Conservation (phyloP, 2,888 invertebrate species). For the Himalopsyche japonica region DNA sequence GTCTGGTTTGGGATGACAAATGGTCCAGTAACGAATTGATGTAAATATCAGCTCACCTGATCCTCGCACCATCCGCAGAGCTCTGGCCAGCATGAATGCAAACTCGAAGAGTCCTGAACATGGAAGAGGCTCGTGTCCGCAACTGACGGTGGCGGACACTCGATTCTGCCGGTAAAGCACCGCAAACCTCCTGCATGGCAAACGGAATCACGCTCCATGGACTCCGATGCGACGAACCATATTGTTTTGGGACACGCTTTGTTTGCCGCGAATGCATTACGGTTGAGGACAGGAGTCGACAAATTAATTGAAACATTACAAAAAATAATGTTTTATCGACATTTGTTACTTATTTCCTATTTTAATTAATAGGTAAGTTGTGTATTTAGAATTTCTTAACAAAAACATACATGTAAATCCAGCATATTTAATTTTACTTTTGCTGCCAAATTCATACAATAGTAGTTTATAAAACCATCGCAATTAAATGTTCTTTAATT, state of each 20-base stretch:
- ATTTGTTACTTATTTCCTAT: no score
- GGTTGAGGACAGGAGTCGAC: not conserved
- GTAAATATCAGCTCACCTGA: not conserved
- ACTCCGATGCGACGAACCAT: not conserved
- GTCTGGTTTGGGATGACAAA: no score
- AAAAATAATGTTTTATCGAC: not conserved
- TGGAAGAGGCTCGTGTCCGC: not conserved
- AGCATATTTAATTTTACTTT: no score
- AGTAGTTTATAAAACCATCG: no score
- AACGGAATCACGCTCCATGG: slow-evolving; percentile 24
- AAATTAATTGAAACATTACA: not conserved
- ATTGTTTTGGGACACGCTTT: slow-evolving; percentile 20
- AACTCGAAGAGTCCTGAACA: not conserved
- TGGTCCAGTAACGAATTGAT: no score
- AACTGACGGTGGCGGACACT: not conserved
- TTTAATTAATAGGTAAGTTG: no score
- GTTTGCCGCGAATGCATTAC: slow-evolving; percentile 10
- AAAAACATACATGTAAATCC: no score
- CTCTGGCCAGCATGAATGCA: not conserved
- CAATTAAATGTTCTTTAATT: no score
- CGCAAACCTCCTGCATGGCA: slow-evolving; percentile 7
- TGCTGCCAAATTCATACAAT: no score
- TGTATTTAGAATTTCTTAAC: no score
- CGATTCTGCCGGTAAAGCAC: slow-evolving; percentile 20
- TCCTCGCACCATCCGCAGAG: not conserved